Evolutionary conservation across 2,113 vertebrate species (phyloP), one percentile per base, ranked within the genome.

Genomic region (Psettodes erumei): DNA sequence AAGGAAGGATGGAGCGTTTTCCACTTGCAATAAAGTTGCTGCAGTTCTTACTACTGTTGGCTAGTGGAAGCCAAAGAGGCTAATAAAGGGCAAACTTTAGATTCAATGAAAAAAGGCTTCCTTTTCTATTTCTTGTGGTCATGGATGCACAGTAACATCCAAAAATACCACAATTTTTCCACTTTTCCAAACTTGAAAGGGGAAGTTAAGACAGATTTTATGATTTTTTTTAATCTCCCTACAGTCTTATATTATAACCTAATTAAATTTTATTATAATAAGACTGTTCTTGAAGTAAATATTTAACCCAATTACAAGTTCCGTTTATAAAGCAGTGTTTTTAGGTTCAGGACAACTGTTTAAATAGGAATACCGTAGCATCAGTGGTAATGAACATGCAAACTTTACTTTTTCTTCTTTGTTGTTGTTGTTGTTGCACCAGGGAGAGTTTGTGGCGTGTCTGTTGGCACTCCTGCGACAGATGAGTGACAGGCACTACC

Each of bases 381-480:
- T 54, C 56, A 0, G 43, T 55, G 38, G 6, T 21, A 19, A 65
- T 11, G 1, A 38, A 16, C 12, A 19, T 18, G 1, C 32, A 18
- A 1, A 18, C 9, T 35, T 42, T 61, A 8, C 18, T 53, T 32
- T 30, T 2, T 42, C 19, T 8, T 62, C 8, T 16, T 27, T 38
- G 8, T 11, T 75, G 61, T 61, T 37, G 16, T 47, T 77, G 64
- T 65, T 3, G 15, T 42, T 37, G 40, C 55, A 67, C 75, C 88
- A 99, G 98, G 98, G 97, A 5, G 98, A 99, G 85, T 99, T 99
- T 93, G 98, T 99, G 77, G 96, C 97, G 0, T 99, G 98, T 89
- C 93, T 99, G 35, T 75, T 99, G 83, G 97, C 97, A 18, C 91
- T 99, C 0, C 90, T 99, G 77, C 93, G 96, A 77, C 97, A 99